phyloP scores from a whole-genome alignment of 2,797 vertebrate species.

The Limosa lapponica region DNA sequence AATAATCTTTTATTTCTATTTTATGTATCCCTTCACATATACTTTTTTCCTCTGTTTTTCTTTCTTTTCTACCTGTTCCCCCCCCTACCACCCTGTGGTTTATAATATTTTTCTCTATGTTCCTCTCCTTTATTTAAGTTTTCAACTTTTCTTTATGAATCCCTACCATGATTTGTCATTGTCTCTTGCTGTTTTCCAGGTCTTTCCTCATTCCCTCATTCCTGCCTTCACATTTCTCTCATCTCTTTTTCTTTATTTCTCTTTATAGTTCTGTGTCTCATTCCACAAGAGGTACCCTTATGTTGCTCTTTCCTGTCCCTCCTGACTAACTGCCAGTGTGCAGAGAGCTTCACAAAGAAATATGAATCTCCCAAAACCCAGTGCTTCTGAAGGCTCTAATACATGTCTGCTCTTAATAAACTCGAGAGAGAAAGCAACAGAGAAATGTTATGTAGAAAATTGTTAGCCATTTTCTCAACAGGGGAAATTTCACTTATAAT shows the following conservation, averaged over 20 bases:
- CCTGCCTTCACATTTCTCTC: neutral
- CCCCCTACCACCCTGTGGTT: neutral
- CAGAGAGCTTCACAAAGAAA: neutral
- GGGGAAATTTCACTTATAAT: neutral
- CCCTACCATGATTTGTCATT: neutral
- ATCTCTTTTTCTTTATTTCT: neutral
- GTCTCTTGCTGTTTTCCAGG: neutral
- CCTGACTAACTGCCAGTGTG: neutral
- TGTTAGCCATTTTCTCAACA: neutral
- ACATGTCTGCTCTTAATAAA: neutral
- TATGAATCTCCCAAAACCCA: neutral
- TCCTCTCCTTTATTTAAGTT: neutral
- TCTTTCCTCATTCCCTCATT: neutral
- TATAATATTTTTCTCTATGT: neutral
- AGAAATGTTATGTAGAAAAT: neutral
- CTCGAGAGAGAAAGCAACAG: neutral
- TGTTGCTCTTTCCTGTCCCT: neutral
- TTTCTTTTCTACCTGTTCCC: neutral
- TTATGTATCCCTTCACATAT: neutral
- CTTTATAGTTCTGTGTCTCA: neutral
- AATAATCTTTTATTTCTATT: neutral
- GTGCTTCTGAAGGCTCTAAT: neutral
- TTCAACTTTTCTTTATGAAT: neutral
- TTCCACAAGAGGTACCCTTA: neutral
- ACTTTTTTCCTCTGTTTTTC: neutral